Evolutionary conservation across 2,113 vertebrate genomes (phyloP).

Genomic region (Nesoenas mayeri): DNA sequence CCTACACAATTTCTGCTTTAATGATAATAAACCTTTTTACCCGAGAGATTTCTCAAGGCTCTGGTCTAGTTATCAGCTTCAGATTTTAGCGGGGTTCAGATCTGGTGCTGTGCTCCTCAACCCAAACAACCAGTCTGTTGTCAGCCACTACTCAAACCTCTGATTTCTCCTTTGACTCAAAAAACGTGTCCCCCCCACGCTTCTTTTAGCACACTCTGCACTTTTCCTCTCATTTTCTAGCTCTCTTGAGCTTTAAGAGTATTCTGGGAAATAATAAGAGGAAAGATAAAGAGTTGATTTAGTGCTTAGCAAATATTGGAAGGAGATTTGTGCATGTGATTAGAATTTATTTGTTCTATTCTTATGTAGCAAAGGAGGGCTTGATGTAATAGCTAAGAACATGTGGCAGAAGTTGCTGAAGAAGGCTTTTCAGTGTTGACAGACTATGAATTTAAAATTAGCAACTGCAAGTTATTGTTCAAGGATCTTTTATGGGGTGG

Average conservation of each 20-base stretch:
- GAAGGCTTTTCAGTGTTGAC: constrained; percentile 2
- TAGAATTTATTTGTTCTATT: constrained; percentile 62
- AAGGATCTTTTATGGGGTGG: not conserved
- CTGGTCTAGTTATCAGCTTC: not conserved
- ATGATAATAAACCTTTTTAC: not conserved
- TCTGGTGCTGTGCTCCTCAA: not conserved
- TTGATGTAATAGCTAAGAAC: constrained; percentile 41
- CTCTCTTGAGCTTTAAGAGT: constrained; percentile 42
- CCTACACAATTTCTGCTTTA: not conserved
- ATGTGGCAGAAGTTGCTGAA: constrained; percentile 43
- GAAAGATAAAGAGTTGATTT: constrained; percentile 65
- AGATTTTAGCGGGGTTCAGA: not conserved
- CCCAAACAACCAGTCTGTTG: not conserved
- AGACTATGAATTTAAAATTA: constrained; percentile 43
- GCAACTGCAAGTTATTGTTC: not conserved
- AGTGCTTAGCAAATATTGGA: constrained; percentile 57
- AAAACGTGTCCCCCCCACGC: not conserved
- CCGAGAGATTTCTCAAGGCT: not conserved
- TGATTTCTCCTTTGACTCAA: constrained; percentile 18
- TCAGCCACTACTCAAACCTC: constrained; percentile 12
- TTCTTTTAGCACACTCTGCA: not conserved
- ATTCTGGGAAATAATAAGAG: constrained; percentile 55
- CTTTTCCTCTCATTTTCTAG: constrained; percentile 33
- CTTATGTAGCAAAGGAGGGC: not conserved
- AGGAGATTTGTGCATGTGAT: constrained; percentile 52